Evolutionary conservation across 2,113 vertebrate genomes (phyloP).

Genomic region (Erythrocercus mccallii): DNA sequence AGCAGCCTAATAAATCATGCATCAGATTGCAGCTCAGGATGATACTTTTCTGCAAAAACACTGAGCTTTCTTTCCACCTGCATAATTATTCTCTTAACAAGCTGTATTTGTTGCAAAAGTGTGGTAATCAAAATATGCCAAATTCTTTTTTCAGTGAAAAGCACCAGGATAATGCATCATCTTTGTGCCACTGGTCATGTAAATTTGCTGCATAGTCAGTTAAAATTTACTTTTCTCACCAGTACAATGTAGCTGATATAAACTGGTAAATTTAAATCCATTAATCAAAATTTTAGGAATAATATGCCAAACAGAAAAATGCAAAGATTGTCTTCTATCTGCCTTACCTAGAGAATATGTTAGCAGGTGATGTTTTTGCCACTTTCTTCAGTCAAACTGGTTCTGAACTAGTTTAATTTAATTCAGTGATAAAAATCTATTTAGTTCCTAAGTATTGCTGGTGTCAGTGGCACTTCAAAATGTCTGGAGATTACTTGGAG

Average conservation of each 20-base stretch:
- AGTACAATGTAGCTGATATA: not conserved
- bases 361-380: not conserved
- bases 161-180: not conserved
- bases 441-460: not conserved
- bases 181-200: not conserved
- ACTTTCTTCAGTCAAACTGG: not conserved
- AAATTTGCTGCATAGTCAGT: not conserved
- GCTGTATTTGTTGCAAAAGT: not conserved
- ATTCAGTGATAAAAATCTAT: not conserved
- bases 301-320: not conserved
- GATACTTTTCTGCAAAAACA: not conserved
- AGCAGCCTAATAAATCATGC: constrained; percentile 37
- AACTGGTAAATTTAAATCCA: not conserved
- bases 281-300: not conserved
- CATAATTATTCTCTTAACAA: not conserved
- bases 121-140: not conserved
- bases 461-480: not conserved
- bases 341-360: not conserved
- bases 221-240: not conserved
- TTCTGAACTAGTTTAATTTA: not conserved
- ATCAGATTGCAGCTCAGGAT: constrained; percentile 7
- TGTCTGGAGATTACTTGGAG: not conserved
- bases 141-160: not conserved
- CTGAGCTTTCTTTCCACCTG: not conserved
- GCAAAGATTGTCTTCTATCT: not conserved